These are phyloP conservation scores for Nephila pilipes DNA, from an alignment of 1,140 invertebrate species.

Conservation along the genomic window DNA sequence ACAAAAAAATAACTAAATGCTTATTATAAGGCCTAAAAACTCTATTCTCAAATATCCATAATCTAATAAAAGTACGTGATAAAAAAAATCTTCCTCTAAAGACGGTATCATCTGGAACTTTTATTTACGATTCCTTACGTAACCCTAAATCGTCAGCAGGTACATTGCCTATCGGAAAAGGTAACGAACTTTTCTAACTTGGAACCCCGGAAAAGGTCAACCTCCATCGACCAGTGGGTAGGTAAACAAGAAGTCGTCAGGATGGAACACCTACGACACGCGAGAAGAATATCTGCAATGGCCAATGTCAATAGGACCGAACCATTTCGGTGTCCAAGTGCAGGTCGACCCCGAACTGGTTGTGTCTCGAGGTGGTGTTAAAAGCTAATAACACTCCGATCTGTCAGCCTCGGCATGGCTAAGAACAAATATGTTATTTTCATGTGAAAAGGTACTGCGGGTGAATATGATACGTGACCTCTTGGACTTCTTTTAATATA, in stretches of 20 bases:
- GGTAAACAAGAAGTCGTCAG: slow-evolving; percentile 64
- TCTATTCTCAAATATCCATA: too few species aligned
- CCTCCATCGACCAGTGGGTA: slow-evolving; percentile 36
- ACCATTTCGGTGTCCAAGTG: background rate
- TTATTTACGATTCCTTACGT: too few species aligned
- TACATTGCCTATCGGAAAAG: background rate
- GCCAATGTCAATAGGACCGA: slow-evolving; percentile 44
- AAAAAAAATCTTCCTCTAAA: too few species aligned
- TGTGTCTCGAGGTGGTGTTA: slow-evolving; percentile 1
- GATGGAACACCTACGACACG: slow-evolving; percentile 42
- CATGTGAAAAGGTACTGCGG: background rate
- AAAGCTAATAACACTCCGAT: background rate
- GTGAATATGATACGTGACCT: background rate
- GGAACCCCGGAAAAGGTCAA: slow-evolving; percentile 64
- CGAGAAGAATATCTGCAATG: background rate
- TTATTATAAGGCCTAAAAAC: too few species aligned
- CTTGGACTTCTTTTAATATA: too few species aligned
- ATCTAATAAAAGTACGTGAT: too few species aligned
- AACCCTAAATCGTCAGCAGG: too few species aligned
- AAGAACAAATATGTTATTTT: background rate
- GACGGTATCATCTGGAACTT: too few species aligned
- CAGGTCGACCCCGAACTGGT: background rate
- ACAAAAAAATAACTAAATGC: too few species aligned
- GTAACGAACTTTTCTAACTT: slow-evolving; percentile 50
- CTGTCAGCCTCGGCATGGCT: background rate